Evolutionary conservation across 2,888 invertebrate genomes (phyloP).

Genomic region (Drosophila hawaiiensis): DNA sequence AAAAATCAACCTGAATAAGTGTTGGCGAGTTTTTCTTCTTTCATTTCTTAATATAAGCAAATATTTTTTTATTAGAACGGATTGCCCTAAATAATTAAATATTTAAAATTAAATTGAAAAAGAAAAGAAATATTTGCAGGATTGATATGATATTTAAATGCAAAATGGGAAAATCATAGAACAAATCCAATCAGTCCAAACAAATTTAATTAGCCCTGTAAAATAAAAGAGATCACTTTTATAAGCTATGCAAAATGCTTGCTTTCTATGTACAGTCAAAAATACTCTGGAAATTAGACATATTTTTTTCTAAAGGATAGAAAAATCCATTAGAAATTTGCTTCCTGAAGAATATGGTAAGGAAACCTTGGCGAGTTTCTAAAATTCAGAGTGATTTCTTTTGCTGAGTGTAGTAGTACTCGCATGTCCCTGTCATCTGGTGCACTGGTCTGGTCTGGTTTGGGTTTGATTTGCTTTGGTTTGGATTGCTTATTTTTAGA

Average conservation of each 20-base stretch:
- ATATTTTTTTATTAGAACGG: too few species aligned
- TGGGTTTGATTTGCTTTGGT: constrained; percentile 5
- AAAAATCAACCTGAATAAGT: background rate
- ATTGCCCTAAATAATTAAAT: background rate
- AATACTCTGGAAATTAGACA: background rate
- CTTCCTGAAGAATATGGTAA: background rate
- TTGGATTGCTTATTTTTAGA: constrained; percentile 75
- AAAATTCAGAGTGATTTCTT: background rate
- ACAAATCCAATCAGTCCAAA: background rate
- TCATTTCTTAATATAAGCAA: background rate
- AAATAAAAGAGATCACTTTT: background rate
- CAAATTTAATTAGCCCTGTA: background rate
- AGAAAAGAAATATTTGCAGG: background rate
- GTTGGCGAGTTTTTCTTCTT: background rate
- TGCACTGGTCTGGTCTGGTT: background rate
- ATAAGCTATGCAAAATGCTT: background rate
- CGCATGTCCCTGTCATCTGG: constrained; percentile 34
- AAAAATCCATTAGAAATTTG: background rate
- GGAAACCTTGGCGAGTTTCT: background rate
- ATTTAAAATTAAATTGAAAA: background rate
- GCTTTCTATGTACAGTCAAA: background rate
- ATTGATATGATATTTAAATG: background rate
- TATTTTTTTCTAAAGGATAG: background rate
- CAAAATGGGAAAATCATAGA: background rate
- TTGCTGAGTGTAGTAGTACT: constrained; percentile 1